phyloP scores from a whole-genome alignment of 2,888 invertebrate genomes.

The Hesperia comma region DNA sequence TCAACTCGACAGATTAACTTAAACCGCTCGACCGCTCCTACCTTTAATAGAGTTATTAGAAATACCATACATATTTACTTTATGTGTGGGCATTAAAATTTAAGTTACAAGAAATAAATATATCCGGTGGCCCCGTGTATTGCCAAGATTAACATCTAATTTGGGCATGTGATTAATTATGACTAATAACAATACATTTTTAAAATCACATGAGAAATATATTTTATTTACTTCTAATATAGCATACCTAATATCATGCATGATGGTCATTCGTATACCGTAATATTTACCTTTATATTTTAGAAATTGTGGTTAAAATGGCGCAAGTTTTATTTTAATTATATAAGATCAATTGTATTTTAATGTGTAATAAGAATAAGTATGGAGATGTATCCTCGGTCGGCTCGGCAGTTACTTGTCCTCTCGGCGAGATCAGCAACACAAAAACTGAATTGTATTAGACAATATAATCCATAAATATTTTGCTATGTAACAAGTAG shows the following conservation, averaged over 20 bases:
- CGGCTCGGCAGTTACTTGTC: slow-evolving; percentile 25
- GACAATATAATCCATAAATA: slow-evolving; percentile 36
- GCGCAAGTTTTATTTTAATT: not conserved
- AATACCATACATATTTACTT: too few species aligned
- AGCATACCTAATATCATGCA: not conserved
- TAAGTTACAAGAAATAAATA: too few species aligned
- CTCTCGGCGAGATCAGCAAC: slow-evolving; percentile 31
- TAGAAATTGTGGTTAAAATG: not conserved
- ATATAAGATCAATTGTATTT: not conserved
- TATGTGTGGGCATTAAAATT: too few species aligned
- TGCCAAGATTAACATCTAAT: too few species aligned
- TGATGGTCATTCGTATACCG: not conserved
- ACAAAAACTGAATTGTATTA: slow-evolving; percentile 31
- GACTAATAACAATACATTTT: too few species aligned
- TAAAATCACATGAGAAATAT: not conserved
- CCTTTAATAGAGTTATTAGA: too few species aligned
- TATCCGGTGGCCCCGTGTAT: too few species aligned
- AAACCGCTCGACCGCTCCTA: too few species aligned
- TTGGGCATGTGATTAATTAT: too few species aligned
- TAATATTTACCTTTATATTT: slow-evolving; percentile 6
- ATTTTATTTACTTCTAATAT: not conserved
- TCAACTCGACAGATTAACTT: too few species aligned
- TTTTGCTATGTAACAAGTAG: slow-evolving; percentile 34
- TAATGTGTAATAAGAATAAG: not conserved
- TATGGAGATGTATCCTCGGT: slow-evolving; percentile 28